Evolutionary conservation across 2,797 vertebrate species (phyloP), one percentile per base, ranked within the genome.

Genomic region (Brotula barbata): DNA sequence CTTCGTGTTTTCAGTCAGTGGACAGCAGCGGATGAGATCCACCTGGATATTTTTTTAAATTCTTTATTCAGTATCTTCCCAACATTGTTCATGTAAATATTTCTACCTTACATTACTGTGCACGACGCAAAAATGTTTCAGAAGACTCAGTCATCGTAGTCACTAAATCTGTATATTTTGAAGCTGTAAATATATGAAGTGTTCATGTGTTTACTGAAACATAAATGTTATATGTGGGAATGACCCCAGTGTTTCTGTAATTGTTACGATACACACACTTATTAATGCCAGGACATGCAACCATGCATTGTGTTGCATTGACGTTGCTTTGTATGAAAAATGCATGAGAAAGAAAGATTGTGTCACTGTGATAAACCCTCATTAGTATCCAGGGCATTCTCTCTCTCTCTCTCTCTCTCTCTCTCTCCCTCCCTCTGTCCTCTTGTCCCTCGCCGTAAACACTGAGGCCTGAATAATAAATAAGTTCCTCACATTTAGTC

Each of bases 391-490:
- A 58, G 47, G 36, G 59, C 41, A 60, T 22, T 58, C 34, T 60
- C 62, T 41, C 71, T 31, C 42, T 39, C 33, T 41, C 57, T 28
- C 64, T 25, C 65, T 17, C 21, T 45, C 9, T n/a, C n/a, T n/a
- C n/a, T n/a, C n/a, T n/a, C n/a, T n/a, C n/a, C n/a, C n/a, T n/a
- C n/a, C 59, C 31, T 58, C 58, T 1, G 51, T 66, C 60, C 68
- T 40, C 53, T 39, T 60, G 68, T 68, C 73, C 71, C 70, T 76
- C 78, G 71, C 71, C 68, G 82, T 75, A 77, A 80, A 64, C 69
- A 48, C 77, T 52, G 54, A 67, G 64, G 64, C 45, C 64, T 86
- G 83, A 87, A 90, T 89, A 82, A 89, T 78, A 78, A 88, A 88
- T 72, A 63, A 60, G 55, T 47, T 69, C 70, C 68, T 81, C 85